phyloP scores from a whole-genome alignment of 2,113 vertebrate species.

The Psammodynastes pulverulentus region DNA sequence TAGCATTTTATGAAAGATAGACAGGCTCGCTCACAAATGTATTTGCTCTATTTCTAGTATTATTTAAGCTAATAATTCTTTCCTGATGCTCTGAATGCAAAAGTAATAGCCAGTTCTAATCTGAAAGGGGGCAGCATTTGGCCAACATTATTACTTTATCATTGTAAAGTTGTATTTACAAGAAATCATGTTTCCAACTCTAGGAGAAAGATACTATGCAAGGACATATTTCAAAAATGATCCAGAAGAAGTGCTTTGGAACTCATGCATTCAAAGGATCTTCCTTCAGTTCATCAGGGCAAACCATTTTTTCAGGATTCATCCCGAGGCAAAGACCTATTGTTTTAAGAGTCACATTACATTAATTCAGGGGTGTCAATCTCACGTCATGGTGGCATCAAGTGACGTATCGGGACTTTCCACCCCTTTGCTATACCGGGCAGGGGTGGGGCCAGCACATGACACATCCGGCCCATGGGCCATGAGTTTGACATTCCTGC shows the following conservation, averaged over 20 bases:
- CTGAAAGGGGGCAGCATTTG: neutral
- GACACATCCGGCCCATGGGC: no score
- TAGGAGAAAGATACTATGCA: neutral
- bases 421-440: no score
- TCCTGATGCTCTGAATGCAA: neutral
- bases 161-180: neutral
- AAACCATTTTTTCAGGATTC: neutral
- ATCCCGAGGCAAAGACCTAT: neutral
- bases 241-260: neutral
- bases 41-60: neutral
- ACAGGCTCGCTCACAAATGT: neutral
- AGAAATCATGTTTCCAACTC: neutral
- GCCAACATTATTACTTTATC: neutral
- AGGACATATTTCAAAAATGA: neutral
- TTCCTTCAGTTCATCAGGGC: neutral
- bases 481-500: no score
- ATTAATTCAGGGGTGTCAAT: neutral
- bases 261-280: neutral
- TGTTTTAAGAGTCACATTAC: neutral
- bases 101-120: neutral
- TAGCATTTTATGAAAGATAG: neutral
- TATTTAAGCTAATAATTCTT: neutral
- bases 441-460: no score
- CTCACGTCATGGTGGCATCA: no score
- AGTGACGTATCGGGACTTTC: no score